Evolutionary conservation across 2,888 invertebrate species (phyloP), one percentile per base, ranked within the genome.

Genomic region (Coleophora flavipennella): DNA sequence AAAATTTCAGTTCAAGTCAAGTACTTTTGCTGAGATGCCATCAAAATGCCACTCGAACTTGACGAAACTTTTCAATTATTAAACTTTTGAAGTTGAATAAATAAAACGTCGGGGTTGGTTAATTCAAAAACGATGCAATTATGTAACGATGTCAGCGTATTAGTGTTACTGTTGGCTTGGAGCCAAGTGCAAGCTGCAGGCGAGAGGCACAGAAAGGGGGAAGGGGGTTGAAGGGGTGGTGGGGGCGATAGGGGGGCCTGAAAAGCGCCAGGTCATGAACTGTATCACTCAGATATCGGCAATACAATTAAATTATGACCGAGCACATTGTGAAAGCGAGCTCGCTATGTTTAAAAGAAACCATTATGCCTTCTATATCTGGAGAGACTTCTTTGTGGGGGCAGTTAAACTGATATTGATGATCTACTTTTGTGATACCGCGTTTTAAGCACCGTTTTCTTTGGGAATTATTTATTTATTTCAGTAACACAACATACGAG

Each of bases 101-200:
- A n/a, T n/a, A n/a, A n/a, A n/a, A 53, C 41, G 46, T 44, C 47
- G 39, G 39, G 44, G 51, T 42, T 46, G 51, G 60, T 57, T 60
- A 52, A 53, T 51, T 62, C 57, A 75, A 76, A 78, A 78, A 75
- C 71, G 67, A 59, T 65, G 72, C 71, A 74, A 80, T 80, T 78
- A 79, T 75, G 73, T 77, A 79, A 78, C 69, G 57, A 69, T 66
- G 67, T 69, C 67, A 62, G 71, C 65, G 70, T 73, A 78, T 79
- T 79, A 78, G 79, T 70, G 71, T 63, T 68, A 61, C 59, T 59
- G 59, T 57, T 80, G 83, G 83, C 76, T 45, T 31, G 34, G 31
- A 41, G 80, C 83, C 81, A 80, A 66, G 53, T 59, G 67, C 69
- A 67, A 54, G 57, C 62, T 51, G 57, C 46, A 10, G 39, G 31